A percentile compares a stretch with the other conserved stretches of the same genome.
These are phyloP conservation scores for Polyodon spathula DNA, from an alignment of 2,113 vertebrate species.

Conservation along the genomic window DNA sequence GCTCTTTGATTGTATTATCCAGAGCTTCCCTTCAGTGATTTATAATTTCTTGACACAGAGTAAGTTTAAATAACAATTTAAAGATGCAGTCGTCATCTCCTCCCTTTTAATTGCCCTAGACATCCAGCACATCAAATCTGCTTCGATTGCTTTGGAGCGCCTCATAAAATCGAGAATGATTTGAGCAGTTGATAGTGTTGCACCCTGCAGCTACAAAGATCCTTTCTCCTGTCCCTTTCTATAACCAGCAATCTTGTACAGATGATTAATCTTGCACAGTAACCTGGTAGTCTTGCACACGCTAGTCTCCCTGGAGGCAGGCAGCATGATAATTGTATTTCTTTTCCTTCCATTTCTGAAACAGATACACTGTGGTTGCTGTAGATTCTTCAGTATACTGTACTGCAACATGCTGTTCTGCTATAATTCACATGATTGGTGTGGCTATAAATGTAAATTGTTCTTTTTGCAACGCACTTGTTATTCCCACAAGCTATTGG, in stretches of 20 bases:
- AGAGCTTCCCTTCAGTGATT: no score
- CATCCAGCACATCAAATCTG: neutral
- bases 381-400: neutral
- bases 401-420: neutral
- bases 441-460: neutral
- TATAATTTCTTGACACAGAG: no score
- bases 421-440: neutral
- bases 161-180: neutral
- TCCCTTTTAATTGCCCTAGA: no score
- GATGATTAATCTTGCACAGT: constrained; percentile 8
- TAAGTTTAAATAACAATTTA: no score
- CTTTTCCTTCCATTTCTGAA: neutral
- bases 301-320: constrained; percentile 1
- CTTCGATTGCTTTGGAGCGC: neutral
- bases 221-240: neutral
- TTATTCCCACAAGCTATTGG: neutral
- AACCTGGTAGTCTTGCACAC: constrained; percentile 4
- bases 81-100: no score
- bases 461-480: neutral
- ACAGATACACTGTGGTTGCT: neutral
- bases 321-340: neutral
- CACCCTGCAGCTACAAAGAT: neutral
- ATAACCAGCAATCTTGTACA: neutral
- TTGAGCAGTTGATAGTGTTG: neutral
- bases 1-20: no score